Percentiles rank a stretch among this genome's conserved stretches.
These are phyloP conservation scores for Hemistola chrysoprasaria DNA, from an alignment of 2,888 invertebrate genomes.

Conservation along the genomic window DNA sequence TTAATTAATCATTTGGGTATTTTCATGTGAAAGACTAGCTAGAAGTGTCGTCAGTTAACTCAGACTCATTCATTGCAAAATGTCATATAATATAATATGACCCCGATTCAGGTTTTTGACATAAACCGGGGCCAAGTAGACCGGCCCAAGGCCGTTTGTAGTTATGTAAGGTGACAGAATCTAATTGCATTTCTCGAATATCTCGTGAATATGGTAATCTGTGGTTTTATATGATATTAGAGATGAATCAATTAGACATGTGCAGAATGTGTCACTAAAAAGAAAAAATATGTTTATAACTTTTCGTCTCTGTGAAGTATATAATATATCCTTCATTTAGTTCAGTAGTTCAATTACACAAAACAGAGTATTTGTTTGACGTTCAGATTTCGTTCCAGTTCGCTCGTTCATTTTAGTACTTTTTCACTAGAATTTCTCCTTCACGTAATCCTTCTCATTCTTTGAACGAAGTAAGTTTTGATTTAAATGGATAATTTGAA, in stretches of 20 bases:
- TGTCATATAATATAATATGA: conserved; percentile 22
- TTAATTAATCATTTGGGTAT: not conserved
- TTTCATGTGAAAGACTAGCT: conserved; percentile 8
- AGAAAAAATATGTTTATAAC: too few relatives aligned
- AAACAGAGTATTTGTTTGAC: too few relatives aligned
- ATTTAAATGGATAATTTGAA: too few relatives aligned
- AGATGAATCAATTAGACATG: not conserved
- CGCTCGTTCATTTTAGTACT: too few relatives aligned
- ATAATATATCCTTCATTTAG: too few relatives aligned
- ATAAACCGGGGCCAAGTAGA: conserved; percentile 9
- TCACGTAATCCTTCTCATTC: too few relatives aligned
- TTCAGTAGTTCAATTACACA: too few relatives aligned
- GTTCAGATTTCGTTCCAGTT: too few relatives aligned
- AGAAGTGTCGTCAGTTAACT: conserved; percentile 18
- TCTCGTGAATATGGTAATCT: not conserved
- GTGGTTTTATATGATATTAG: not conserved
- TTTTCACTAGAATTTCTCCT: too few relatives aligned
- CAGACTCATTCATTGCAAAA: conserved; percentile 17
- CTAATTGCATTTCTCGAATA: too few relatives aligned
- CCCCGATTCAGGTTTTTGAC: conserved; percentile 19
- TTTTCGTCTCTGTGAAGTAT: too few relatives aligned
- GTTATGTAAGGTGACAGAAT: conserved; percentile 12
- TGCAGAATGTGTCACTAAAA: not conserved
- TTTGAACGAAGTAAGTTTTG: too few relatives aligned
- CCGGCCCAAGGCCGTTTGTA: conserved; percentile 14